Evolutionary conservation across 1,140 invertebrate species (phyloP).

Genomic region (Zaprionus africanus): DNA sequence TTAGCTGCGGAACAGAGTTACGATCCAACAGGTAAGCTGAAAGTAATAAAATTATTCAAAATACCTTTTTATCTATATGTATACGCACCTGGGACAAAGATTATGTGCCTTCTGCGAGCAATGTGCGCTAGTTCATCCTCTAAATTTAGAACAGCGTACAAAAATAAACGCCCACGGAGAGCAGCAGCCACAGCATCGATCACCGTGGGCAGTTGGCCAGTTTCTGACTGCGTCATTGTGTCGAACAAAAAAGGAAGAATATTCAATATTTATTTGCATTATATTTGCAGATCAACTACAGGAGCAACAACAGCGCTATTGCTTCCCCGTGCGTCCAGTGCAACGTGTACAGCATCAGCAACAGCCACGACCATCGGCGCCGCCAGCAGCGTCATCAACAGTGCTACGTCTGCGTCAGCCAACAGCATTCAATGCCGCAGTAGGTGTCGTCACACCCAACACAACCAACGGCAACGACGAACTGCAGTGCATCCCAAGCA

Average conservation of each 20-base stretch:
- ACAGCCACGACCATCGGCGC: slow-evolving; percentile 17
- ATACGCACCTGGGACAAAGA: slow-evolving; percentile 47
- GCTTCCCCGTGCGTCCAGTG: slow-evolving; percentile 79
- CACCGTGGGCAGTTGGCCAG: slow-evolving; percentile 40
- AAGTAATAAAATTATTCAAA: slow-evolving; percentile 6
- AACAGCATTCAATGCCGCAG: slow-evolving; percentile 64
- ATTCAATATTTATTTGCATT: slow-evolving; percentile 18
- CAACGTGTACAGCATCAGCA: slow-evolving; percentile 76
- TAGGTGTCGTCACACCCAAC: slow-evolving; percentile 79
- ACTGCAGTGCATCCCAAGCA: slow-evolving; percentile 15
- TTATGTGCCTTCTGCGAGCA: slow-evolving; percentile 36
- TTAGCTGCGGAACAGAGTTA: slow-evolving; percentile 63
- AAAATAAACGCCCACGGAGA: slow-evolving; percentile 72
- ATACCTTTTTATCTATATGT: slow-evolving; percentile 18
- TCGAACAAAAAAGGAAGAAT: slow-evolving; percentile 2
- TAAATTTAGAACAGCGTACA: slow-evolving; percentile 61
- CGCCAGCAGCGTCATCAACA: slow-evolving; percentile 39
- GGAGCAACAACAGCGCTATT: slow-evolving; percentile 78
- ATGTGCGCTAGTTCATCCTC: slow-evolving; percentile 76
- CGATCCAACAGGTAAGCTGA: slow-evolving; percentile 61
- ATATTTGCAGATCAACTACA: slow-evolving; percentile 65
- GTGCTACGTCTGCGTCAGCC: slow-evolving; percentile 57
- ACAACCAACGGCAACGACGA: slow-evolving; percentile 67
- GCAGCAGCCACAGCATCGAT: slow-evolving; percentile 25
- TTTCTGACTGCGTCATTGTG: slow-evolving; percentile 42